Base-by-base conservation (phyloP, 1,140 invertebrate genomes). In the Stegodyphus dumicola region DNA sequence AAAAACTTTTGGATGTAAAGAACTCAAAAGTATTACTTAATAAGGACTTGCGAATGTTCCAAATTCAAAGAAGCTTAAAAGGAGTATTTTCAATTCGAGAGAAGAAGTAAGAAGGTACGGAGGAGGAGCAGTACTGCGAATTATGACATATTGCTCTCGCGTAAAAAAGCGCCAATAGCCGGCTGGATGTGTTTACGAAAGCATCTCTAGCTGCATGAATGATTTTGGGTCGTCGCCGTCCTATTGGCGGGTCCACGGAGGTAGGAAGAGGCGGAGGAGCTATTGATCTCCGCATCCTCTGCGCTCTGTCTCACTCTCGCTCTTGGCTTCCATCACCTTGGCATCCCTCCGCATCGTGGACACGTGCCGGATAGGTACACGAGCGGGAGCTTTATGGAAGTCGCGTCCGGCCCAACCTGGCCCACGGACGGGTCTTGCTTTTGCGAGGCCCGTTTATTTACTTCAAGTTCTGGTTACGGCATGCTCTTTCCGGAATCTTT, bases 181-280 rank as follows among this genome's bases (percentile, higher is more conserved):
- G 65, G 11, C 65, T n/a, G 65, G 65, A n/a, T n/a, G 17, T 71
- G 66, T 56, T 80, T 64, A 71, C 67, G 66, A 54, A 53, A 71
- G 69, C 66, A 80, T 80, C 78, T 80, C 67, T 80, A 80, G 78
- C 69, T 80, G 78, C 78, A 80, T 80, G 78, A 80, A 71, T 80
- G 78, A 64, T 67, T 67, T 67, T 13, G 65, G 74, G 54, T 5
- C 54, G 77, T 10, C 52, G 77, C 7, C 54, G 52, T 86, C 69
- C 77, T 17, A 80, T 83, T 81, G 85, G 73, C 71, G 77, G 69
- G 64, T 71, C 13, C 70, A 67, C n/a, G 53, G 67, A 86, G 66
- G 74, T 86, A 75, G 85, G 66, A 70, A 65, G 79, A 70, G 78
- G 85, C 17, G 76, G 85, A 80, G 77, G 73, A 11, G 83, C 75